These are phyloP conservation scores for Shinisaurus crocodilurus DNA, from an alignment of 2,113 vertebrate genomes.

Conservation along the genomic window DNA sequence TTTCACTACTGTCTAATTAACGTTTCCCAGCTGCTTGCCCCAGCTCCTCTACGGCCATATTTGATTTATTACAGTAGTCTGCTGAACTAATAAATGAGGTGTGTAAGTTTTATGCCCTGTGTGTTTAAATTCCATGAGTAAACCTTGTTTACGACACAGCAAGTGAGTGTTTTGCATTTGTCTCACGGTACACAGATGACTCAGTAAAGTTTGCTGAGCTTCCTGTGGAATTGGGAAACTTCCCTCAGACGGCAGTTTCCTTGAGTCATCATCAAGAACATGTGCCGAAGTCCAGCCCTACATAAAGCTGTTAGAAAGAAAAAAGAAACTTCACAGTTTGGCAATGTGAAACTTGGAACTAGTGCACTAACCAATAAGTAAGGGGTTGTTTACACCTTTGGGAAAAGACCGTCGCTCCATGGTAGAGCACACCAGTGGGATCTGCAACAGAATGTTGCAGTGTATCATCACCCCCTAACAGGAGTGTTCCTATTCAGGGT, in stretches of 20 bases:
- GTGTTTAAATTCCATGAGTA: neutral
- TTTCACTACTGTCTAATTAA: neutral
- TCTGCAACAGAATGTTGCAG: neutral
- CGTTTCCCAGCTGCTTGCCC: neutral
- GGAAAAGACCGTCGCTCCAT: neutral
- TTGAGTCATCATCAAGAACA: neutral
- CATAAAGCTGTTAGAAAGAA: neutral
- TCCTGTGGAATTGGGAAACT: slow-evolving; percentile 5
- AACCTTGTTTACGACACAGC: neutral
- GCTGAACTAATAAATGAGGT: neutral
- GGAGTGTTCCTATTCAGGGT: too few relatives aligned
- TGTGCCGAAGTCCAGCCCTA: neutral
- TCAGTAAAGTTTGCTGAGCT: slow-evolving; percentile 9
- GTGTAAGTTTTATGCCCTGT: neutral
- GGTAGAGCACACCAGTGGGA: neutral
- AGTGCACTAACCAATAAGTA: neutral
- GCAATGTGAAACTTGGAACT: neutral
- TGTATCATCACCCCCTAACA: too few relatives aligned
- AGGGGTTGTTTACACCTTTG: neutral
- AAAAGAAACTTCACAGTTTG: neutral
- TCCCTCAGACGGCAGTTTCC: neutral
- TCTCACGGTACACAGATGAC: neutral
- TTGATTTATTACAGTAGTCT: neutral
- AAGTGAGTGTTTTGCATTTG: slow-evolving; percentile 10
- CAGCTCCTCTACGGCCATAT: neutral